phyloP scores from a whole-genome alignment of 1,140 invertebrate species.

The Hirudo medicinalis region DNA sequence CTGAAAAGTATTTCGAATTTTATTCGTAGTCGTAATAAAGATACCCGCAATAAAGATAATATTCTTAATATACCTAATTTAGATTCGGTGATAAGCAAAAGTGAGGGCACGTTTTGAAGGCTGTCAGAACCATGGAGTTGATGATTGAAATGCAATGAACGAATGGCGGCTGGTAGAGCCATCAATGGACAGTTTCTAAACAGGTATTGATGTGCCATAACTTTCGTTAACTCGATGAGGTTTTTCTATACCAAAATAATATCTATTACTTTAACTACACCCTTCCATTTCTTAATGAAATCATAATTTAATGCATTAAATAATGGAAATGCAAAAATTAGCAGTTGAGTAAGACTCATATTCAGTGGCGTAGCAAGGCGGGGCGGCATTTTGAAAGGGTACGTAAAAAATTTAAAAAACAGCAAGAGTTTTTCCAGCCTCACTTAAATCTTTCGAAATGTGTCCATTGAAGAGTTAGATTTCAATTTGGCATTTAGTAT shows the following conservation, averaged over 20 bases:
- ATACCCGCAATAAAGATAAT: not conserved
- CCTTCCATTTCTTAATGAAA: not conserved
- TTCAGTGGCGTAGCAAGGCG: too few relatives aligned
- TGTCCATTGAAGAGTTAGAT: too few relatives aligned
- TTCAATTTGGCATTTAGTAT: too few relatives aligned
- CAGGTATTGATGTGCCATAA: not conserved
- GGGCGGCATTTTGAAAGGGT: too few relatives aligned
- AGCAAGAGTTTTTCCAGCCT: too few relatives aligned
- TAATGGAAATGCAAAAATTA: not conserved
- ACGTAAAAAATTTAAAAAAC: too few relatives aligned
- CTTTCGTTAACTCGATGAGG: not conserved
- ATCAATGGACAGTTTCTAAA: not conserved
- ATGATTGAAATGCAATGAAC: slow-evolving; percentile 5
- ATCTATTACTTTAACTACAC: not conserved
- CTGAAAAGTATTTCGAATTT: not conserved
- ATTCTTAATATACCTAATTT: not conserved
- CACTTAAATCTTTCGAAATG: too few relatives aligned
- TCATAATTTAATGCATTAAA: not conserved
- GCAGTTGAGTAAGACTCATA: too few relatives aligned
- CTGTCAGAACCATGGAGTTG: slow-evolving; percentile 9
- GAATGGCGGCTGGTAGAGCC: not conserved
- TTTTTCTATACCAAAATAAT: slow-evolving; percentile 6
- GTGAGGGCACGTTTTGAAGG: not conserved
- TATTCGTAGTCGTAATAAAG: not conserved
- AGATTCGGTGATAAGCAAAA: slow-evolving; percentile 4